These are phyloP conservation scores for Urocynchramus pylzowi DNA, from an alignment of 2,113 vertebrate species.

Conservation along the genomic window DNA sequence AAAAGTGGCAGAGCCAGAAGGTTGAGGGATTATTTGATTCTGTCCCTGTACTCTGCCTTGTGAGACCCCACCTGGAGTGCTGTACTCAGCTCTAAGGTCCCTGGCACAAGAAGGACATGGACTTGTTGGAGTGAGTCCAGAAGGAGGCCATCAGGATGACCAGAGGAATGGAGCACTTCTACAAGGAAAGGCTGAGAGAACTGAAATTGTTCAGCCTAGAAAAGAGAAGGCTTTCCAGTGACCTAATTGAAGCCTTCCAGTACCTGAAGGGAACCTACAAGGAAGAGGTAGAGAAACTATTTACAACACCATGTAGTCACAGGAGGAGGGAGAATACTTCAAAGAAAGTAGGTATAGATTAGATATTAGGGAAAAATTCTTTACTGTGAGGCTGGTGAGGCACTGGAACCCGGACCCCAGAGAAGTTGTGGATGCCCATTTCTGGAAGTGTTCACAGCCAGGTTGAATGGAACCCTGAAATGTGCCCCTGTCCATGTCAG, in stretches of 20 bases:
- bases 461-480: background rate
- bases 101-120: background rate
- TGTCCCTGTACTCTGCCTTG: too few relatives aligned
- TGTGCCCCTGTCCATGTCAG: background rate
- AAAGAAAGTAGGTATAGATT: background rate
- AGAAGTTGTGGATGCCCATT: background rate
- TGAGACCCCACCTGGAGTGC: too few relatives aligned
- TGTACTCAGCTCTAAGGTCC: background rate
- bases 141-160: background rate
- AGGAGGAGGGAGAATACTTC: background rate
- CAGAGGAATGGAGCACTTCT: background rate
- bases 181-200: background rate
- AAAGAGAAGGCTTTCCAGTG: background rate
- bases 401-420: background rate
- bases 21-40: background rate
- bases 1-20: accelerated
- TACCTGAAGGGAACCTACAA: background rate
- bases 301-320: background rate
- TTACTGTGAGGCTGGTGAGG: background rate
- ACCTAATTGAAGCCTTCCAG: background rate
- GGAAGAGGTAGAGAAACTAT: background rate
- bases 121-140: background rate
- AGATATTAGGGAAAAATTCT: background rate
- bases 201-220: background rate
- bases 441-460: background rate